Conservation (phyloP, 2,888 invertebrate genomes). For the Euclidia mi region DNA sequence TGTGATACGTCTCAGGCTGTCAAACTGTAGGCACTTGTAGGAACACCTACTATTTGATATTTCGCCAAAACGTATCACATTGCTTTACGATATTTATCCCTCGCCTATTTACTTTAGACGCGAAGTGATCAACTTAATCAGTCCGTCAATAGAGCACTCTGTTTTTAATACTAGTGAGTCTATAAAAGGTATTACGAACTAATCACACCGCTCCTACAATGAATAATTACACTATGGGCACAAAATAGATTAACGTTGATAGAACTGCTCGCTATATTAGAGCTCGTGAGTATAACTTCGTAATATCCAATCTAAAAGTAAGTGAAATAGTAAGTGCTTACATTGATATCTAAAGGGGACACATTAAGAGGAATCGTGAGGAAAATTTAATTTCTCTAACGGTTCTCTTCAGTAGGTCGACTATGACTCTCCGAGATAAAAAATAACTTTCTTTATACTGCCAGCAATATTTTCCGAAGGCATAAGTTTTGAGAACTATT, state of each 20-base stretch:
- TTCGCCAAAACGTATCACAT: too few relatives aligned
- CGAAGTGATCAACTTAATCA: too few relatives aligned
- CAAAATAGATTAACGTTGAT: neutral
- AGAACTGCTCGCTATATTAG: neutral
- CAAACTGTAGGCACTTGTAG: too few relatives aligned
- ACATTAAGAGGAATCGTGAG: constrained; percentile 7
- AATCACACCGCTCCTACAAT: too few relatives aligned
- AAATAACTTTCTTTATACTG: constrained; percentile 30
- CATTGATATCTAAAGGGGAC: constrained; percentile 5
- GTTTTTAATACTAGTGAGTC: too few relatives aligned
- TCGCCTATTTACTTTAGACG: too few relatives aligned
- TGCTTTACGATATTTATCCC: too few relatives aligned
- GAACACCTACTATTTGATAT: too few relatives aligned
- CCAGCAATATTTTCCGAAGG: constrained; percentile 15
- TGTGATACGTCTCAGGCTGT: too few relatives aligned
- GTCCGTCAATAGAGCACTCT: too few relatives aligned
- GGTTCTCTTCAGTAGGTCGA: constrained; percentile 12
- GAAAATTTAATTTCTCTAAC: constrained; percentile 15
- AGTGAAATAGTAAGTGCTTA: constrained; percentile 13
- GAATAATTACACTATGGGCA: too few relatives aligned
- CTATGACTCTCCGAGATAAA: constrained; percentile 28
- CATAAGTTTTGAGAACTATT: constrained; percentile 2
- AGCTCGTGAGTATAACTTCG: neutral
- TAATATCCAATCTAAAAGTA: constrained; percentile 5
- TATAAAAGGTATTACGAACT: too few relatives aligned